Evolutionary conservation across 2,888 invertebrate genomes (phyloP), one percentile per base, ranked within the genome.

Genomic region (Oxyteleia sp.): DNA sequence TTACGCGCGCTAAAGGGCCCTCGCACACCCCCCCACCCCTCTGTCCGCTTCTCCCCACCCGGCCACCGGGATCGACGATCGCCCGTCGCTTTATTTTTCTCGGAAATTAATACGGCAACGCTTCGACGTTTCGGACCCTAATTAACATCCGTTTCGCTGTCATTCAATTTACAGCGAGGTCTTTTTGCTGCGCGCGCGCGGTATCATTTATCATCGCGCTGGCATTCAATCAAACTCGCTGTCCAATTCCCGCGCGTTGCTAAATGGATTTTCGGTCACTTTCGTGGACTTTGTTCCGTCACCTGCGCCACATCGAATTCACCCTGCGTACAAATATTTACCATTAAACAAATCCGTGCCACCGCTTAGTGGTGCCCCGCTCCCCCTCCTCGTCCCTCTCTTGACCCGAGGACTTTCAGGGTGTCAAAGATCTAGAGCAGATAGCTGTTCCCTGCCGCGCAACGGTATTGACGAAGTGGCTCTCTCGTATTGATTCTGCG

Each of bases 401-500:
- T 71, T 79, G 84, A 80, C 79, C 72, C 78, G 87, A 87, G 87
- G 89, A 91, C 90, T 91, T 89, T 86, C 87, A 88, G 91, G 91
- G 92, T 92, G 92, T 91, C 89, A 88, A 88, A 92, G 92, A 92
- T 92, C 91, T 92, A 91, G 92, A 92, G 88, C 92, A 91, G 91
- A 91, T 92, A 91, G 79, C 69, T 75, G 59, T 57, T 57, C 80
- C 76, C 82, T 74, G 53, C 64, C 76, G 63, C 78, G 71, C 68
- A 86, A 51, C 85, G 88, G 86, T 92, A 90, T 91, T 87, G 92
- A 92, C 90, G 92, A 91, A 90, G 90, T 89, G 88, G 89, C 89
- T 89, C 84, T 88, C 87, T 87, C 87, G 89, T 92, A 92, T 92
- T 90, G 92, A 92, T 92, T 92, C 89, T 47, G 68, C 32, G 78